Conservation (phyloP, 2,888 invertebrate species). For the Pammene aurita region DNA sequence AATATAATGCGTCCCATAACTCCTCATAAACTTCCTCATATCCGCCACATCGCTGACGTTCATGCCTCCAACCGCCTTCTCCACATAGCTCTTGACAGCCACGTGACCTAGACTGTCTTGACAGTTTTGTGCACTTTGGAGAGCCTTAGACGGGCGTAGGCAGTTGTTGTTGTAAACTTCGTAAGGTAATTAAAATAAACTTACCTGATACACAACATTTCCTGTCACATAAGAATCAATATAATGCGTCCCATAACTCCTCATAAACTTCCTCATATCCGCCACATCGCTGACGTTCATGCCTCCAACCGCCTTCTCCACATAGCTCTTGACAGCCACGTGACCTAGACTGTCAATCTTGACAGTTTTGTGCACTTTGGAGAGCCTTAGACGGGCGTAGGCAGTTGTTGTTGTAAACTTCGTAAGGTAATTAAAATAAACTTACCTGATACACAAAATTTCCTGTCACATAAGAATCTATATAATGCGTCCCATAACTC, state of each 20-base stretch:
- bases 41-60: constrained; percentile 87
- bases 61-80: constrained; percentile 85
- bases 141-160: no score
- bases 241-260: constrained; percentile 93
- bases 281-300: constrained; percentile 87
- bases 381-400: no score
- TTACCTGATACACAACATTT: constrained; percentile 93
- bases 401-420: no score
- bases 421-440: no score
- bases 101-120: no score
- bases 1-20: constrained; percentile 94
- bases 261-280: constrained; percentile 90
- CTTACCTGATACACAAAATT: constrained; percentile 93
- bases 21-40: constrained; percentile 90
- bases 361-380: no score
- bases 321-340: no score
- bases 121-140: no score
- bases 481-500: constrained; percentile 93
- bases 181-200: no score
- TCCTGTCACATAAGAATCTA: constrained; percentile 92
- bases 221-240: constrained; percentile 93
- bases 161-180: no score
- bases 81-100: no score
- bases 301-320: constrained; percentile 84
- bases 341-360: no score